Evolutionary conservation across 2,797 vertebrate genomes (phyloP).

Genomic region (Cynodonichthys magdalenae): DNA sequence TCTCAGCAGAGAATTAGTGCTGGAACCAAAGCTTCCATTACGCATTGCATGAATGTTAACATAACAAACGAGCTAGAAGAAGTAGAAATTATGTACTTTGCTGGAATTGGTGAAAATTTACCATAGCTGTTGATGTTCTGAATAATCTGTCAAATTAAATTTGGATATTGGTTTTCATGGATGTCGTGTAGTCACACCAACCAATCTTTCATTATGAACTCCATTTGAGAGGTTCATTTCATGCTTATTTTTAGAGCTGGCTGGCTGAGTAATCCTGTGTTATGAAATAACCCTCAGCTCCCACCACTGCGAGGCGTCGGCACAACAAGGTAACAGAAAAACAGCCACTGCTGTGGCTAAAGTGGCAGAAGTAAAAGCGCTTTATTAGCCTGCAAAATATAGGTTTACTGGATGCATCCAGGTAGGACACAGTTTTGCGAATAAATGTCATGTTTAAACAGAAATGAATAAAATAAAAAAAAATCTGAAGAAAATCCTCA

Average conservation of each 20-base stretch:
- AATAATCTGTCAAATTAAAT: constrained; percentile 69
- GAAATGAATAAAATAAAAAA: background rate
- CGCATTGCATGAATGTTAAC: constrained; percentile 11
- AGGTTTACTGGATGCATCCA: constrained; percentile 10
- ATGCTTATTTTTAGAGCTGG: constrained; percentile 73
- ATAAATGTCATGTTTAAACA: constrained; percentile 14
- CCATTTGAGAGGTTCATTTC: constrained; percentile 73
- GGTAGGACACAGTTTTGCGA: constrained; percentile 5
- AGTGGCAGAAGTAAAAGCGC: constrained; percentile 29
- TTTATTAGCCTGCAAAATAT: constrained; percentile 13
- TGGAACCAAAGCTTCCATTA: constrained; percentile 9
- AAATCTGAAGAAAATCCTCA: constrained; percentile 1
- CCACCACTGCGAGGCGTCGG: constrained; percentile 66
- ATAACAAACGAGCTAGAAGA: constrained; percentile 28
- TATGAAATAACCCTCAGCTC: constrained; percentile 72
- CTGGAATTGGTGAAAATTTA: constrained; percentile 42
- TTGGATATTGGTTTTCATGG: constrained; percentile 69
- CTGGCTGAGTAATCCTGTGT: constrained; percentile 72
- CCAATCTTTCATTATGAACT: constrained; percentile 69
- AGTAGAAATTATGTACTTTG: constrained; percentile 43
- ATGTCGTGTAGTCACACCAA: constrained; percentile 61
- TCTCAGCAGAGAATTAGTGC: background rate
- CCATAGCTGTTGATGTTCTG: constrained; percentile 50
- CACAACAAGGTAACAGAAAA: constrained; percentile 58
- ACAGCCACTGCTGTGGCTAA: constrained; percentile 51